phyloP scores from a whole-genome alignment of 2,797 vertebrate species.

The Liasis olivaceus region DNA sequence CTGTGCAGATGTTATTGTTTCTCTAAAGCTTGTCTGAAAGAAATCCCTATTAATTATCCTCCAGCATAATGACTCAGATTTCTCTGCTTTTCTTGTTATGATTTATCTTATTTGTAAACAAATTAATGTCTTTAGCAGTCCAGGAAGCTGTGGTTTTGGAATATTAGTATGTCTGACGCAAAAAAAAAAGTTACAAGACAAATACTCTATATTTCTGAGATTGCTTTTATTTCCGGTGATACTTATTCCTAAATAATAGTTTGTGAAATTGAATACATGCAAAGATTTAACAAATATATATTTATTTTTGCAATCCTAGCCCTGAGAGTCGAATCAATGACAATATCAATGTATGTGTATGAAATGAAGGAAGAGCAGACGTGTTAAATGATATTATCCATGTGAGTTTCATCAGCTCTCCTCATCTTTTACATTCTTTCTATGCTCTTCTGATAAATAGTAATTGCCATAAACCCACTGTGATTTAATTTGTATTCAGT shows the following conservation, averaged over 20 bases:
- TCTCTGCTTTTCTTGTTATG: slow-evolving; percentile 49
- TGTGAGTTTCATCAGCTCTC: background rate
- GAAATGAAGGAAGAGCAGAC: background rate
- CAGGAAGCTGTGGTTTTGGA: slow-evolving; percentile 13
- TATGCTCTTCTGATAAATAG: background rate
- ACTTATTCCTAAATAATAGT: background rate
- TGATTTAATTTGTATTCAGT: background rate
- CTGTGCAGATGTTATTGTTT: slow-evolving; percentile 57
- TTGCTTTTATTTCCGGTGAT: background rate
- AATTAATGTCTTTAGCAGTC: slow-evolving; percentile 20
- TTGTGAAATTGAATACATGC: background rate
- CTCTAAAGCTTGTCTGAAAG: slow-evolving; percentile 39
- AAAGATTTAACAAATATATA: background rate
- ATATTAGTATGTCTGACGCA: background rate
- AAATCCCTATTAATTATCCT: slow-evolving; percentile 62
- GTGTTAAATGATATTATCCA: background rate
- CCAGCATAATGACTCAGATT: slow-evolving; percentile 50
- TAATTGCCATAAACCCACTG: background rate
- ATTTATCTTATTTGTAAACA: slow-evolving; percentile 57
- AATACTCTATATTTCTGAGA: background rate
- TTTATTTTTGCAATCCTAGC: background rate
- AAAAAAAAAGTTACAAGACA: background rate
- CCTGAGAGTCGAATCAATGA: background rate
- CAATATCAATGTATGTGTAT: background rate
- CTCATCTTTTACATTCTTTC: background rate